A percentile compares a stretch with the other conserved stretches of the same genome.
Evolutionary conservation across 2,888 invertebrate species (phyloP).

Genomic region (Syrphus vitripennis): DNA sequence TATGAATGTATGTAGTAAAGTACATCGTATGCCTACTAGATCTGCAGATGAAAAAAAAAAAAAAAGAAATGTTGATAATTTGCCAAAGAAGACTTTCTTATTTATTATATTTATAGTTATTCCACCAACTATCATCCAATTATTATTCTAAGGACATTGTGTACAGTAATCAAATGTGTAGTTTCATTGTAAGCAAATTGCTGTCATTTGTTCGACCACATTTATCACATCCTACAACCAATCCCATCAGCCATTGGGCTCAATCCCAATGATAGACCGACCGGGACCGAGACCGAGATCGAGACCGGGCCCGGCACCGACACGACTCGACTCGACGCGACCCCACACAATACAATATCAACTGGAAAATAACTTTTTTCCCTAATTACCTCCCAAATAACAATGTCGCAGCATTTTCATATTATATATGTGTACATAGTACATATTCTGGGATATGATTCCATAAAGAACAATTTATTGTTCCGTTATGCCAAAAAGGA

Average conservation of each 20-base stretch:
- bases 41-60: neutral
- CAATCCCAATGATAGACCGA: constrained; percentile 2
- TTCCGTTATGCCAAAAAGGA: constrained; percentile 66
- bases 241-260: constrained; percentile 1
- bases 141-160: constrained; percentile 15
- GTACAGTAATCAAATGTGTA: constrained; percentile 33
- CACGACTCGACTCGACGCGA: neutral
- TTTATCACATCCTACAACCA: constrained; percentile 57
- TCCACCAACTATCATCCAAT: constrained; percentile 18
- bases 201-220: constrained; percentile 68
- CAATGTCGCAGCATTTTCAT: constrained; percentile 47
- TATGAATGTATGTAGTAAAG: too few relatives aligned
- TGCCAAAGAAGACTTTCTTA: constrained; percentile 16
- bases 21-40: too few relatives aligned
- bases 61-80: too few relatives aligned
- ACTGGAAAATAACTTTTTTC: constrained; percentile 54
- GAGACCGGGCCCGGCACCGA: neutral
- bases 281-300: neutral
- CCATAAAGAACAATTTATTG: constrained; percentile 69
- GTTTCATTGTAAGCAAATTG: constrained; percentile 62
- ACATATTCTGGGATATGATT: constrained; percentile 26
- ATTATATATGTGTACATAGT: constrained; percentile 13
- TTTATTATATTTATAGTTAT: neutral
- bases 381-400: constrained; percentile 65
- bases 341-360: constrained; percentile 12